Conservation (phyloP, 2,113 vertebrate species). For the Saccopteryx leptura region DNA sequence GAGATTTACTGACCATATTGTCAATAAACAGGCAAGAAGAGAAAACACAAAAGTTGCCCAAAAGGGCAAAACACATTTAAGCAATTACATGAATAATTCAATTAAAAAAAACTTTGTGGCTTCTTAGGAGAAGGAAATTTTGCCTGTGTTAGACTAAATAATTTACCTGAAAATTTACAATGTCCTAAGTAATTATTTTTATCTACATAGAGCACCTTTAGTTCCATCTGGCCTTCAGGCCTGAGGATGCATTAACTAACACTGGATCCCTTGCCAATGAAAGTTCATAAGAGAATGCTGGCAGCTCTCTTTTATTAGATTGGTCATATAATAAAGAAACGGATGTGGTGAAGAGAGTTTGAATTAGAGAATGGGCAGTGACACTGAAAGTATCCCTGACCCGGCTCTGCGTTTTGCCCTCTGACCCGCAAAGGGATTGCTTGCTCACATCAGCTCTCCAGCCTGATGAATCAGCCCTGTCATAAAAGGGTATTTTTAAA, state of each 20-base stretch:
- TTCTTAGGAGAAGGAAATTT: slow-evolving; percentile 36
- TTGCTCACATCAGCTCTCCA: not conserved
- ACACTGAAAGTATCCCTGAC: not conserved
- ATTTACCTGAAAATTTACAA: not conserved
- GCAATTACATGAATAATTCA: not conserved
- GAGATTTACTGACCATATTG: not conserved
- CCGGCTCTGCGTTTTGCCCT: not conserved
- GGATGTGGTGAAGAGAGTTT: not conserved
- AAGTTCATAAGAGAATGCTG: not conserved
- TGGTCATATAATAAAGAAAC: not conserved
- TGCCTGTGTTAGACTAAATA: not conserved
- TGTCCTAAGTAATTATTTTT: not conserved
- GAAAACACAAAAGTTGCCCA: slow-evolving; percentile 25
- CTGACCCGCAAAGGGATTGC: not conserved
- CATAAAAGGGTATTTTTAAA: slow-evolving; percentile 63
- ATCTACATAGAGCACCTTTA: not conserved
- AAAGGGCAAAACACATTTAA: slow-evolving; percentile 8
- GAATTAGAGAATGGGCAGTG: not conserved
- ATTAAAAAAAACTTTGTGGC: not conserved
- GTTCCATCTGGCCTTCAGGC: not conserved
- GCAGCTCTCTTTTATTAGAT: not conserved
- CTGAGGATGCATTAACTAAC: not conserved
- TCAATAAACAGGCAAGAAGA: not conserved
- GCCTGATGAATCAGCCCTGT: slow-evolving; percentile 21
- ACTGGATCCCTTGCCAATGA: not conserved